Conservation (phyloP, 2,888 invertebrate species). For the Cylloceria caligata region DNA sequence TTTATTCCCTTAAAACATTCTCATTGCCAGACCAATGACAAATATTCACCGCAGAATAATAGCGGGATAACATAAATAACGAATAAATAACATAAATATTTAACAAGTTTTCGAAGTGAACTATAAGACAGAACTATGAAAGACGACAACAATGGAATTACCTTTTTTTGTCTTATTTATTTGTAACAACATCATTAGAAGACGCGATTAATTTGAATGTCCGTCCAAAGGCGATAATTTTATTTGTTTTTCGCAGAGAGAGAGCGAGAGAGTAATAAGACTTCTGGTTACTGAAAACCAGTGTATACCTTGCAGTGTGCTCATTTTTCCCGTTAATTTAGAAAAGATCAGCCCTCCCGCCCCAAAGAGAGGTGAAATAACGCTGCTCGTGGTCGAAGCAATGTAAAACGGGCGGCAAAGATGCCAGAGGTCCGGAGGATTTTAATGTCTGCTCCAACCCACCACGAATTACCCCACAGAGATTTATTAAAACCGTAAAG, state of each 20-base stretch:
- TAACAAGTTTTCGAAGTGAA: not conserved
- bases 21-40: too few relatives aligned
- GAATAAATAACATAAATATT: too few relatives aligned
- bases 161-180: not conserved
- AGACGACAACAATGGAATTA: not conserved
- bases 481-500: slow-evolving; percentile 84
- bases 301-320: slow-evolving; percentile 11
- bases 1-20: too few relatives aligned
- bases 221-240: not conserved
- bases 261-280: not conserved
- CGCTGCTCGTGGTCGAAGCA: slow-evolving; percentile 53
- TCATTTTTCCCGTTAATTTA: slow-evolving; percentile 68
- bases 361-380: slow-evolving; percentile 22
- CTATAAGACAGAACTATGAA: not conserved
- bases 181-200: not conserved
- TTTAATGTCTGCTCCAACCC: slow-evolving; percentile 80
- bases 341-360: slow-evolving; percentile 55
- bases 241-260: not conserved
- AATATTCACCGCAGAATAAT: too few relatives aligned
- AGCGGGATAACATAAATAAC: too few relatives aligned
- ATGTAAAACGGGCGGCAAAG: slow-evolving; percentile 40
- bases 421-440: slow-evolving; percentile 59
- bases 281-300: not conserved
- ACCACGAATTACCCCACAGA: slow-evolving; percentile 82
- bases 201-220: not conserved